Percentiles rank a stretch among this genome's conserved stretches.
phyloP scores from a whole-genome alignment of 1,140 invertebrate species.

The Coelopa frigida region DNA sequence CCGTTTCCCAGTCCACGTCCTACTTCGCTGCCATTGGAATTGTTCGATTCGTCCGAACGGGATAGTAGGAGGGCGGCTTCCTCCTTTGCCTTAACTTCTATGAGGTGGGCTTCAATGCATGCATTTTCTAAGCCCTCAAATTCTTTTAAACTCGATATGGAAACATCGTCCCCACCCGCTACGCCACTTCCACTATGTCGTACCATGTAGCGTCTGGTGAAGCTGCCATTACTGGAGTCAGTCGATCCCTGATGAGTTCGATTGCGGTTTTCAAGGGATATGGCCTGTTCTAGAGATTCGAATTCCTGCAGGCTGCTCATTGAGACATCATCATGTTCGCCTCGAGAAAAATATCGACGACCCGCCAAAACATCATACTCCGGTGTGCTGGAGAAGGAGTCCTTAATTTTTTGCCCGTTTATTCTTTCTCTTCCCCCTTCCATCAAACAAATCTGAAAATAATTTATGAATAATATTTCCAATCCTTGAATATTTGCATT shows the following conservation, averaged over 20 bases:
- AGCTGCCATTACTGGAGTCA: slow-evolving; percentile 71
- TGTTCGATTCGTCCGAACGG: slow-evolving; percentile 52
- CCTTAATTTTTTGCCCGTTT: too few species aligned
- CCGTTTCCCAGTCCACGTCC: too few species aligned
- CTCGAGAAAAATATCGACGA: slow-evolving; percentile 70
- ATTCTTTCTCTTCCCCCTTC: too few species aligned
- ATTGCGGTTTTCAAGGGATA: slow-evolving; percentile 58
- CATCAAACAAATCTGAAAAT: too few species aligned
- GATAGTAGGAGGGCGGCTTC: slow-evolving; percentile 76
- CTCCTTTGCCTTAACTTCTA: slow-evolving; percentile 74
- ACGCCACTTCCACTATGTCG: slow-evolving; percentile 48
- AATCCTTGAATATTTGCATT: too few species aligned
- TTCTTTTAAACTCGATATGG: slow-evolving; percentile 86
- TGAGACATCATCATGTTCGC: slow-evolving; percentile 85
- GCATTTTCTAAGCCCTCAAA: slow-evolving; percentile 89
- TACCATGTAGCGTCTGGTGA: slow-evolving; percentile 58
- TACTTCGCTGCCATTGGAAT: slow-evolving; percentile 48
- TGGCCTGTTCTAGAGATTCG: slow-evolving; percentile 78
- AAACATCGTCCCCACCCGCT: slow-evolving; percentile 79
- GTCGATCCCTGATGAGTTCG: slow-evolving; percentile 60
- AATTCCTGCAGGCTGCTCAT: slow-evolving; percentile 91
- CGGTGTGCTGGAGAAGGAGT: slow-evolving; percentile 70
- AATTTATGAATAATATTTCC: too few species aligned
- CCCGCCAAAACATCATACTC: slow-evolving; percentile 77
- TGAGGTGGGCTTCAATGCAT: slow-evolving; percentile 72